phyloP scores from a whole-genome alignment of 2,113 vertebrate genomes.

The Archocentrus centrarchus region DNA sequence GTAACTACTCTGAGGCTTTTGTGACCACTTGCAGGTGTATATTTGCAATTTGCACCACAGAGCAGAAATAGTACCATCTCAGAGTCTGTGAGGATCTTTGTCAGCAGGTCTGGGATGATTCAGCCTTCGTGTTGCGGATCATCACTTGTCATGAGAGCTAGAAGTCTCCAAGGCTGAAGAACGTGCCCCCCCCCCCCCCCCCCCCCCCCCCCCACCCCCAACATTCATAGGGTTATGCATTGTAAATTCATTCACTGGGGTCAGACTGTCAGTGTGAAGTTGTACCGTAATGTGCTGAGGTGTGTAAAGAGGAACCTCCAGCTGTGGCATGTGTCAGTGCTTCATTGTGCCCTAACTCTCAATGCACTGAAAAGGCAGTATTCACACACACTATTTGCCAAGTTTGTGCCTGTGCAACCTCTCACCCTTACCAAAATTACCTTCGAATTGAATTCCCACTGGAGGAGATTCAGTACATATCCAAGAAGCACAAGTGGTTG shows the following conservation, averaged over 20 bases:
- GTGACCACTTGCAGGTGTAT: neutral
- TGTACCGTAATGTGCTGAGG: neutral
- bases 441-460: neutral
- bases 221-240: neutral
- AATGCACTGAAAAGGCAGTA: neutral
- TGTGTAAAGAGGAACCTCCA: neutral
- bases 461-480: neutral
- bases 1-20: neutral
- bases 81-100: neutral
- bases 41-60: neutral
- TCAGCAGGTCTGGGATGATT: neutral
- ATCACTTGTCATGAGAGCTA: neutral
- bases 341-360: neutral
- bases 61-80: neutral
- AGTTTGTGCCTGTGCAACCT: neutral
- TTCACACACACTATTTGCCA: neutral
- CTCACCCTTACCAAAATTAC: neutral
- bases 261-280: neutral
- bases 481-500: too few species aligned
- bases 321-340: neutral
- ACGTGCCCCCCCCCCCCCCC: too few species aligned
- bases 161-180: neutral
- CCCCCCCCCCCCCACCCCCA: too few species aligned
- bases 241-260: neutral
- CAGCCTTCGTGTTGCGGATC: neutral